A percentile compares a stretch with the other conserved stretches of the same genome.
Conservation (phyloP, 2,113 vertebrate genomes). For the Indicator indicator region DNA sequence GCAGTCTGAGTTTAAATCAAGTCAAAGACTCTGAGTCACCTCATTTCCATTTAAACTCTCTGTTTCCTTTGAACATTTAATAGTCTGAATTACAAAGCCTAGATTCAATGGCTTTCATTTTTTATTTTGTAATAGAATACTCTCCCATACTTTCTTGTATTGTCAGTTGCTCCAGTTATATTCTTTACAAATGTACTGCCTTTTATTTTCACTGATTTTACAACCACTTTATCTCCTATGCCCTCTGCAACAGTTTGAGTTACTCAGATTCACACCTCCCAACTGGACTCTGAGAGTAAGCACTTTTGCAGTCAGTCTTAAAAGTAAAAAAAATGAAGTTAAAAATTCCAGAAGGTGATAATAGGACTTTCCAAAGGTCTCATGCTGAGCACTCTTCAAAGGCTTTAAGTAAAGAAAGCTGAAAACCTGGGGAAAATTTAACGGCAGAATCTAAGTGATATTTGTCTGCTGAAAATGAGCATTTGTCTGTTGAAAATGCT, state of each 20-base stretch:
- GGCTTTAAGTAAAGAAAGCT: neutral
- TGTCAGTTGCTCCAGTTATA: neutral
- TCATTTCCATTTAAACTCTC: conserved; percentile 49
- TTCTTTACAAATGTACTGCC: conserved; percentile 15
- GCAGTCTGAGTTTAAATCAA: conserved; percentile 44
- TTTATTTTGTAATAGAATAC: conserved; percentile 40
- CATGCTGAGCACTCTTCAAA: neutral
- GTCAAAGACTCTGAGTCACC: conserved; percentile 25
- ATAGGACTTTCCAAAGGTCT: conserved; percentile 19
- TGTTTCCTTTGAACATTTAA: conserved; percentile 56
- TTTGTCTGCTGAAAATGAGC: conserved; percentile 22
- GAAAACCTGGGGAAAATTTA: neutral
- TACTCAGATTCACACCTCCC: conserved; percentile 27
- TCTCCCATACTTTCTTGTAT: conserved; percentile 18
- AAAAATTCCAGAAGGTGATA: conserved; percentile 16
- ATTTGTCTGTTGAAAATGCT: conserved; percentile 11
- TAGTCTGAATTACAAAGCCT: conserved; percentile 45
- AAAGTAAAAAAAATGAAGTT: conserved; percentile 22
- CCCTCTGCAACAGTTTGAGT: conserved; percentile 9
- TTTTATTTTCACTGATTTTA: conserved; percentile 57
- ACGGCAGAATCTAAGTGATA: neutral
- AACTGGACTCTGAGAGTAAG: conserved; percentile 6
- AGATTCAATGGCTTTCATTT: conserved; percentile 25
- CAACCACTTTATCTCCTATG: neutral
- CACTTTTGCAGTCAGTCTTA: conserved; percentile 16